These are phyloP conservation scores for Tetropium fuscum DNA, from an alignment of 2,888 invertebrate species.

Conservation along the genomic window DNA sequence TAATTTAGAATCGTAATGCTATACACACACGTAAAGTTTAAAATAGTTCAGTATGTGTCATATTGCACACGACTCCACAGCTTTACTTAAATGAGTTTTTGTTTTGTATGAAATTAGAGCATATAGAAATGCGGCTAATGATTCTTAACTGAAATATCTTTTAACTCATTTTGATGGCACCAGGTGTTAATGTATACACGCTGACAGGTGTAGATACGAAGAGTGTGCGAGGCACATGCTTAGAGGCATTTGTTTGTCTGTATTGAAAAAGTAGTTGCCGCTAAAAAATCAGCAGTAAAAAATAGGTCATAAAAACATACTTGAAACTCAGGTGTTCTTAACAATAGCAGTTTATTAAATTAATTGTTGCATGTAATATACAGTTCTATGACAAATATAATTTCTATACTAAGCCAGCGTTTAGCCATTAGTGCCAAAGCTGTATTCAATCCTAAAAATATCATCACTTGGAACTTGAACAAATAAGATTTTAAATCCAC, in stretches of 20 bases:
- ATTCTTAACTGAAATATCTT: conserved; percentile 23
- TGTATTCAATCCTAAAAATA: conserved; percentile 61
- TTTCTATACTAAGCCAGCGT: conserved; percentile 57
- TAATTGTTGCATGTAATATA: conserved; percentile 58
- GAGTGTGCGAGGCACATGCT: too few relatives aligned
- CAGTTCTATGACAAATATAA: conserved; percentile 56
- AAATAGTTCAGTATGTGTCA: conserved; percentile 70
- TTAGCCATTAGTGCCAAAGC: conserved; percentile 63
- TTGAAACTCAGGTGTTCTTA: conserved; percentile 55
- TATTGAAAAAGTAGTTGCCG: not conserved
- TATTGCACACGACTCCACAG: conserved; percentile 68
- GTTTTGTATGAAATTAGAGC: conserved; percentile 46
- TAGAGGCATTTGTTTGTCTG: not conserved
- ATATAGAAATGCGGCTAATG: conserved; percentile 32
- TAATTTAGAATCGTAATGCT: conserved; percentile 72
- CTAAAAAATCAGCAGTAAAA: not conserved
- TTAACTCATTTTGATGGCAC: conserved; percentile 6
- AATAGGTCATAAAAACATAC: conserved; percentile 32
- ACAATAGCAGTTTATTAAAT: conserved; percentile 62
- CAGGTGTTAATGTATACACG: conserved; percentile 9
- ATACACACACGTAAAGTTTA: conserved; percentile 70
- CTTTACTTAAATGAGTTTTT: conserved; percentile 40
- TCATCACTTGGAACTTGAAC: conserved; percentile 65
- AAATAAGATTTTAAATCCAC: conserved; percentile 44
- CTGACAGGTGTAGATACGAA: too few relatives aligned